phyloP scores from a whole-genome alignment of 2,888 invertebrate genomes.

The Tipula confusa region DNA sequence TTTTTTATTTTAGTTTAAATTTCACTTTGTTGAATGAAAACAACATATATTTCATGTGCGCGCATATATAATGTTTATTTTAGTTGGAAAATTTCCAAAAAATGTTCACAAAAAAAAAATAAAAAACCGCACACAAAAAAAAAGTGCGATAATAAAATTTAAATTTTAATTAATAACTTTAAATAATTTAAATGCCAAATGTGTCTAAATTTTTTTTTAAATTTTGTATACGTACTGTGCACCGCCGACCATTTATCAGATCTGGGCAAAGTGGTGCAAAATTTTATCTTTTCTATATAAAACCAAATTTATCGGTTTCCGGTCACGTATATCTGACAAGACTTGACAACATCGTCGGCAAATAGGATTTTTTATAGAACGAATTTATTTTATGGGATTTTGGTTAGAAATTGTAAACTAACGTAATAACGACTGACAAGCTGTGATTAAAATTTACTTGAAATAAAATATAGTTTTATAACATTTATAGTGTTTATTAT shows the following conservation, averaged over 20 bases:
- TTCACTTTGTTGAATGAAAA: constrained; percentile 25
- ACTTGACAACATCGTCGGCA: background rate
- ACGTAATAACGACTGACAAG: background rate
- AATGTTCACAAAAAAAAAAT: background rate
- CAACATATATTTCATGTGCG: background rate
- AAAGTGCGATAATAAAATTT: background rate
- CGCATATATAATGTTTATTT: background rate
- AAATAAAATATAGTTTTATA: background rate
- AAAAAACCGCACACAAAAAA: background rate
- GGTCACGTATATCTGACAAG: background rate
- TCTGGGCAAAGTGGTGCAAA: background rate
- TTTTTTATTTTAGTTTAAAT: background rate
- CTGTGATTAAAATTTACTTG: background rate
- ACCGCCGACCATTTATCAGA: too few species aligned
- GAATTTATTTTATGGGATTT: background rate
- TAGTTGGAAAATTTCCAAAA: constrained; percentile 14
- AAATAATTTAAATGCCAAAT: constrained; percentile 3
- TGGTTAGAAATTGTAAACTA: background rate
- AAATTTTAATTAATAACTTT: background rate
- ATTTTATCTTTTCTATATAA: too few species aligned
- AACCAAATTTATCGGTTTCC: too few species aligned
- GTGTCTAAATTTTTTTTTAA: too few species aligned
- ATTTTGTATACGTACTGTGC: background rate
- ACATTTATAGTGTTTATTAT: background rate
- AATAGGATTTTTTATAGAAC: background rate